Base-by-base conservation (phyloP, 2,797 vertebrate species). In the Myiotriccus ornatus region DNA sequence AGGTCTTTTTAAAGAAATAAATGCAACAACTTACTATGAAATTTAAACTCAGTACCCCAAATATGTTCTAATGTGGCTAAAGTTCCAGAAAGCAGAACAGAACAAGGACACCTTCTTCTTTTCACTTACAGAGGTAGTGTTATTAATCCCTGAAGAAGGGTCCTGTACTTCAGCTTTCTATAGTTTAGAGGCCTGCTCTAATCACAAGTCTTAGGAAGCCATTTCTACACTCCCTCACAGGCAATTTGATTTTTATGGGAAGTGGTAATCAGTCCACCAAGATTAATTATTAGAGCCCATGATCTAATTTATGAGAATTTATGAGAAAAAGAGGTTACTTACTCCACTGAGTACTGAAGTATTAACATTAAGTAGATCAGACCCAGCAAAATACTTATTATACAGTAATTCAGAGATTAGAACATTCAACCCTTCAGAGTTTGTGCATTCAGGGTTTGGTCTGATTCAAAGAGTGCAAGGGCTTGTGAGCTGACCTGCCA, bases 1-100 rank as follows among this genome's bases (percentile, higher is more conserved):
- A 76, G 32, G 23, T 28, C 41, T 39, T 23, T 10, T 1, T 1
- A 4, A 35, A 53, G 0, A 83, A 63, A 17, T 7, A 22, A 47
- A 62, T 22, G 5, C 19, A 52, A 10, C 30, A 70, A 71, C 1
- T 25, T 74, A 37, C 5, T 55, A 32, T 7, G 8, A 64, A 84
- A 32, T 32, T 67, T 67, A 52, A 77, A 59, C 10, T 59, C 23
- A 32, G 25, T 19, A 34, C 14, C 20, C 7, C 5, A 47, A 47
- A 27, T 39, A 67, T 9, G 32, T 59, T 57, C 37, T 20, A 43
- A 0, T 23, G 21, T 21, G 21, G 43, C 46, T 68, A 34, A 87
- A 71, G 9, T 39, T 75, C 44, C 59, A 73, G 7, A 28, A 69
- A 53, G 50, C 18, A 77, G 60, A 83, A 70, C 1, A 10, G 37